Percentiles rank a stretch among this genome's conserved stretches.
phyloP scores from a whole-genome alignment of 2,888 invertebrate species.

The Drosophila nr. medialis region DNA sequence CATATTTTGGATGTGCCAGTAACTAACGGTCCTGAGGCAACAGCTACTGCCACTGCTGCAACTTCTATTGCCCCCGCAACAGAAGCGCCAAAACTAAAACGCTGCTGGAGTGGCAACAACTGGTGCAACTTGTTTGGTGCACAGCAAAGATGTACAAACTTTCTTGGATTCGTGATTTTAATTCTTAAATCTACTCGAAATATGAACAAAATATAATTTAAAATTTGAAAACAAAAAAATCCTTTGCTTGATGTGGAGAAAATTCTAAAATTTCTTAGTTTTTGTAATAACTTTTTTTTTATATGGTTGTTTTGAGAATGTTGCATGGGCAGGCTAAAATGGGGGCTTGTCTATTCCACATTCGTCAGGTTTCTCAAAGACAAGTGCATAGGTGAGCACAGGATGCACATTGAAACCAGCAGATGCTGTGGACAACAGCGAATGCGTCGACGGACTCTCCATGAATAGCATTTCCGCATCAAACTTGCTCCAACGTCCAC shows the following conservation, averaged over 20 bases:
- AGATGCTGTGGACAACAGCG: slow-evolving; percentile 64
- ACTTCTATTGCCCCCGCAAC: background rate
- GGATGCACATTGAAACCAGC: slow-evolving; percentile 57
- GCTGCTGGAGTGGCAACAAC: slow-evolving; percentile 41
- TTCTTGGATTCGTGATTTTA: slow-evolving; percentile 22
- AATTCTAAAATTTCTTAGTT: background rate
- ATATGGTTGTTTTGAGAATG: too few relatives aligned
- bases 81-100: background rate
- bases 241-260: background rate
- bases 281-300: background rate
- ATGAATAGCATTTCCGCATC: slow-evolving; percentile 70
- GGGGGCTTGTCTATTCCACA: slow-evolving; percentile 70
- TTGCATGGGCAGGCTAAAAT: slow-evolving; percentile 9
- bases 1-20: background rate
- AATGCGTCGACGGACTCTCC: slow-evolving; percentile 66
- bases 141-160: slow-evolving; percentile 4
- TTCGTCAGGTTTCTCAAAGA: slow-evolving; percentile 68
- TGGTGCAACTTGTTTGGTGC: slow-evolving; percentile 22
- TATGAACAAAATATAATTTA: background rate
- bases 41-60: background rate
- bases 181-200: background rate
- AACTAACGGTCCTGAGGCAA: background rate
- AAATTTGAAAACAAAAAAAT: background rate
- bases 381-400: slow-evolving; percentile 65
- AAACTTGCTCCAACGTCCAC: slow-evolving; percentile 66